Percentiles rank a stretch among this genome's conserved stretches.
These are phyloP conservation scores for Microtus oregoni DNA, from an alignment of 2,113 vertebrate species.

Conservation along the genomic window DNA sequence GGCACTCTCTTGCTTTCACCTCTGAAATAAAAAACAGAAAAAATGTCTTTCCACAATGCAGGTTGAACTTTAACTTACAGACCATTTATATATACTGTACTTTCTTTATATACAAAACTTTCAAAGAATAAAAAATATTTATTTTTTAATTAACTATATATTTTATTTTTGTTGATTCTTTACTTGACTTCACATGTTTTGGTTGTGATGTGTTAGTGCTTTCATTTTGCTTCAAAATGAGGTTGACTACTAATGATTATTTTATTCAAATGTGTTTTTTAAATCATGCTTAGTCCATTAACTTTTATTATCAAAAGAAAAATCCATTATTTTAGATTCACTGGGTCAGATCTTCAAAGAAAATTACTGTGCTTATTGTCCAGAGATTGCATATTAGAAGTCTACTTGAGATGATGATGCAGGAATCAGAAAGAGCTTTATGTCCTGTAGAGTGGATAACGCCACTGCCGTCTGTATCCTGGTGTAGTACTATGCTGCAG, in stretches of 20 bases:
- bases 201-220: not conserved
- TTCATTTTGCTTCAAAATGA: slow-evolving; percentile 36
- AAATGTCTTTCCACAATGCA: slow-evolving; percentile 14
- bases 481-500: not conserved
- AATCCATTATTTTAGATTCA: not conserved
- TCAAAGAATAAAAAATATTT: not conserved
- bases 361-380: not conserved
- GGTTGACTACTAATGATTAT: not conserved
- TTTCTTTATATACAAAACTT: not conserved
- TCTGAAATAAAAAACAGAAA: not conserved
- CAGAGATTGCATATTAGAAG: not conserved
- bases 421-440: not conserved
- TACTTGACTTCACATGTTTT: not conserved
- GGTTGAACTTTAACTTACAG: not conserved
- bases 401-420: not conserved
- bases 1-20: slow-evolving; percentile 39
- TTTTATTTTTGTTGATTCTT: slow-evolving; percentile 45
- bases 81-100: not conserved
- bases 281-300: not conserved
- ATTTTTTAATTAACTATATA: not conserved
- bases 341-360: not conserved
- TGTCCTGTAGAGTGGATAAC: not conserved
- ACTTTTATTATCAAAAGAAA: slow-evolving; percentile 37
- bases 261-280: slow-evolving; percentile 17
- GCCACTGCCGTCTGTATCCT: not conserved